Evolutionary conservation across 2,888 invertebrate genomes (phyloP).

Genomic region (Nephrotoma guestfalica): DNA sequence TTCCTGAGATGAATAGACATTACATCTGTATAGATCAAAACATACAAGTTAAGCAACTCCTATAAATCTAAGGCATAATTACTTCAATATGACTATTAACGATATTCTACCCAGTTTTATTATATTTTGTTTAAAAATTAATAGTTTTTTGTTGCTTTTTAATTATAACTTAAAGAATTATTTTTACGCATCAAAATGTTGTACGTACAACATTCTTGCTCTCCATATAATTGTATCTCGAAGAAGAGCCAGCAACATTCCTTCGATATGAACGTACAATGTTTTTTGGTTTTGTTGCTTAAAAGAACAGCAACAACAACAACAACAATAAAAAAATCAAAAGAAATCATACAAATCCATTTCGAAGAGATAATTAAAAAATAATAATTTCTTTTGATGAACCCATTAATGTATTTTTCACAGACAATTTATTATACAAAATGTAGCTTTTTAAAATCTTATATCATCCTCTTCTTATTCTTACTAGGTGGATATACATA

Average conservation of each 20-base stretch:
- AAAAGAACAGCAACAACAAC: background rate
- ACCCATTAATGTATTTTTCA: constrained; percentile 4
- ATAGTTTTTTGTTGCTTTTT: background rate
- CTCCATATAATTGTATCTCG: background rate
- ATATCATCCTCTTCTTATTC: background rate
- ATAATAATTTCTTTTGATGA: constrained; percentile 4
- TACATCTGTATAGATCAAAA: background rate
- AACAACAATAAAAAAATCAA: background rate
- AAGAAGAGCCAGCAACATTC: background rate
- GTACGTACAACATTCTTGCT: background rate
- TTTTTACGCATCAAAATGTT: background rate
- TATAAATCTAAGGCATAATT: background rate
- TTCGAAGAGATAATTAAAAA: constrained; percentile 4
- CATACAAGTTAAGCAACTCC: background rate
- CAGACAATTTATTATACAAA: constrained; percentile 4
- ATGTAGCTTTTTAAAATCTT: background rate
- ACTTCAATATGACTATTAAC: background rate
- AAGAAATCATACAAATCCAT: background rate
- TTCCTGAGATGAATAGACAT: background rate
- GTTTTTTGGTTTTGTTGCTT: background rate
- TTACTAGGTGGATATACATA: background rate
- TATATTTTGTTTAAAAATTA: background rate
- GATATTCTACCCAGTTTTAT: background rate
- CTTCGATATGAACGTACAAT: background rate
- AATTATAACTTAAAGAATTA: background rate